A percentile compares a stretch with the other conserved stretches of the same genome.
phyloP scores from a whole-genome alignment of 2,888 invertebrate genomes.

The Lasioglossum leucozonium region DNA sequence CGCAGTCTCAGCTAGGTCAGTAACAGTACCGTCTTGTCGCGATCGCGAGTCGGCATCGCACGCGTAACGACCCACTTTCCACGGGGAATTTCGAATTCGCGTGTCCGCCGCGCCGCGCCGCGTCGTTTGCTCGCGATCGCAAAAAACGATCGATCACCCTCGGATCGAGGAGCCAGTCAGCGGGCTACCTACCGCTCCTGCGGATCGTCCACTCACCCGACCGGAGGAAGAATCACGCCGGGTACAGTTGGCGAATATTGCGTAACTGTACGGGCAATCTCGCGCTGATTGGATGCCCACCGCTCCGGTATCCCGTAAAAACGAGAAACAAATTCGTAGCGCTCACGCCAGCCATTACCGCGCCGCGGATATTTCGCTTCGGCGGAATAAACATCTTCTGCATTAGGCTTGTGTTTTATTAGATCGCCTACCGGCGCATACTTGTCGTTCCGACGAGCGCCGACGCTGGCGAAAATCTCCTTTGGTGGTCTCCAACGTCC shows the following conservation, averaged over 20 bases:
- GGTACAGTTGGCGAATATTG: not conserved
- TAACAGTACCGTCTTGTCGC: slow-evolving; percentile 14
- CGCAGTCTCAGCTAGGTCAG: slow-evolving; percentile 40
- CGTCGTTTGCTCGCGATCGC: not conserved
- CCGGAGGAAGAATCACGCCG: not conserved
- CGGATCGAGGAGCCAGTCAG: not conserved
- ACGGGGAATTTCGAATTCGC: slow-evolving; percentile 6
- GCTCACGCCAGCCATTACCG: not conserved
- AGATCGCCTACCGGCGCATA: not conserved
- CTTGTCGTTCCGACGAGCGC: not conserved
- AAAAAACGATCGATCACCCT: not conserved
- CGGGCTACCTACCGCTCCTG: not conserved
- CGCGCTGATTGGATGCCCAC: not conserved
- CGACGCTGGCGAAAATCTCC: not conserved
- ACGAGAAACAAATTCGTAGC: not conserved
- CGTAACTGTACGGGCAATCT: not conserved
- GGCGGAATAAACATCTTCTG: not conserved
- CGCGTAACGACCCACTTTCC: slow-evolving; percentile 15
- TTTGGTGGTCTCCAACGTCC: not conserved
- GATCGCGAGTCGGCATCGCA: not conserved
- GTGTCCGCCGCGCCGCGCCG: not conserved
- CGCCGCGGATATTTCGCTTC: not conserved
- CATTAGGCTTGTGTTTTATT: not conserved
- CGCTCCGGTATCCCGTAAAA: slow-evolving; percentile 5
- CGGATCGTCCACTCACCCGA: not conserved